Evolutionary conservation across 2,113 vertebrate genomes (phyloP).

Genomic region (Chaetura pelagica): DNA sequence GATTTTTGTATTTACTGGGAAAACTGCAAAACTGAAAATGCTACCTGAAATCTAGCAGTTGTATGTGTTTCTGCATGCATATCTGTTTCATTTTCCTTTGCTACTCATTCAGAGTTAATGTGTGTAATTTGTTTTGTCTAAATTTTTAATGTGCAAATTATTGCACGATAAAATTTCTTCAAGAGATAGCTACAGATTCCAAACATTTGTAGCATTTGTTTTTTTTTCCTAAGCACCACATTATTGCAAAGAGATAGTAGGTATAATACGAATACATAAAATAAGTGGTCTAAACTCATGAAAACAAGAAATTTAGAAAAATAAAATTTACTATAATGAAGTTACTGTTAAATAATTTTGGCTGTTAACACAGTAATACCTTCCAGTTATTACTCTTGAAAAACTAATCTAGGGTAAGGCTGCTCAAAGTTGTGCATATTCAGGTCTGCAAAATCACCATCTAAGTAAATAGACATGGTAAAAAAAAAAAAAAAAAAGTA

Average conservation of each 20-base stretch:
- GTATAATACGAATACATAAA: background rate
- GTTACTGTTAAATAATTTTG: background rate
- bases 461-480: background rate
- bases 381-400: background rate
- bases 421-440: background rate
- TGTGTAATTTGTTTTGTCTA: background rate
- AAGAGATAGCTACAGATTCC: background rate
- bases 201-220: background rate
- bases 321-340: background rate
- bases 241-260: background rate
- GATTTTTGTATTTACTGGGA: background rate
- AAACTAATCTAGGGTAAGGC: background rate
- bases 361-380: background rate
- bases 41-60: background rate
- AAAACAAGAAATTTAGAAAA: background rate
- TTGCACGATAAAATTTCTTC: background rate
- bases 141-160: background rate
- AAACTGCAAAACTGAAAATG: background rate
- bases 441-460: background rate
- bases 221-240: background rate
- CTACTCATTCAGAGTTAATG: background rate
- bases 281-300: background rate
- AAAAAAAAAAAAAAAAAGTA: background rate
- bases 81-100: background rate
- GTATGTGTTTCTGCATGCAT: rapidly evolving